Conservation (phyloP, 2,888 invertebrate genomes). For the Uloborus plumipes region DNA sequence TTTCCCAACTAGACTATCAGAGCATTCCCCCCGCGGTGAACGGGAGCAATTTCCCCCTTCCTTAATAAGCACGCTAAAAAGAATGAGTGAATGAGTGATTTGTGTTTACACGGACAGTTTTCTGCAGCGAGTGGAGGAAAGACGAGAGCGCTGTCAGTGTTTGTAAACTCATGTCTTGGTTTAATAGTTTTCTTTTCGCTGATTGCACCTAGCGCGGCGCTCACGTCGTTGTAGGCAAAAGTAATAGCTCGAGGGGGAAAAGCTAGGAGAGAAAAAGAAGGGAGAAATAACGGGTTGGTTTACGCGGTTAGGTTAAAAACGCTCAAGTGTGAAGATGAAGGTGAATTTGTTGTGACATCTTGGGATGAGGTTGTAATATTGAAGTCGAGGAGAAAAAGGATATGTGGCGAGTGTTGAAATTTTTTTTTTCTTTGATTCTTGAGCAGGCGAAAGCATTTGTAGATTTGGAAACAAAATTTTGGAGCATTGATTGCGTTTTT, state of each 20-base stretch:
- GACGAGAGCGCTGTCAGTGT: conserved; percentile 1
- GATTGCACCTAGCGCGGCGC: too few species aligned
- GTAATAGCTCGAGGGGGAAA: too few species aligned
- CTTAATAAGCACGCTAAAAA: too few species aligned
- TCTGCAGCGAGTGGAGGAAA: background rate
- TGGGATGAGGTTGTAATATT: background rate
- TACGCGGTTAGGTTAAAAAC: conserved; percentile 1
- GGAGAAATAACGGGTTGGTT: background rate
- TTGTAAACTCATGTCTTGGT: background rate
- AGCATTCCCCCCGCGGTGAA: too few species aligned
- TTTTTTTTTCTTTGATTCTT: background rate
- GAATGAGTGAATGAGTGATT: too few species aligned
- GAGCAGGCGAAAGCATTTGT: background rate
- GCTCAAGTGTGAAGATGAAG: background rate
- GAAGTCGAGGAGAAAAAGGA: background rate
- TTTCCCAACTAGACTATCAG: too few species aligned
- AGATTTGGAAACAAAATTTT: background rate
- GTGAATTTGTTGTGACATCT: conserved; percentile 3
- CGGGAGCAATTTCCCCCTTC: too few species aligned
- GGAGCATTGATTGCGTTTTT: too few species aligned
- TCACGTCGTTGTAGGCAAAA: too few species aligned
- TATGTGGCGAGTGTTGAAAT: too few species aligned
- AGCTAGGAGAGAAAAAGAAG: background rate
- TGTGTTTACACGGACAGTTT: too few species aligned
- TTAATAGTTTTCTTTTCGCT: too few species aligned